A percentile compares a stretch with the other conserved stretches of the same genome.
Evolutionary conservation across 2,888 invertebrate genomes (phyloP).

Genomic region (Agonopterix subpropinquella): DNA sequence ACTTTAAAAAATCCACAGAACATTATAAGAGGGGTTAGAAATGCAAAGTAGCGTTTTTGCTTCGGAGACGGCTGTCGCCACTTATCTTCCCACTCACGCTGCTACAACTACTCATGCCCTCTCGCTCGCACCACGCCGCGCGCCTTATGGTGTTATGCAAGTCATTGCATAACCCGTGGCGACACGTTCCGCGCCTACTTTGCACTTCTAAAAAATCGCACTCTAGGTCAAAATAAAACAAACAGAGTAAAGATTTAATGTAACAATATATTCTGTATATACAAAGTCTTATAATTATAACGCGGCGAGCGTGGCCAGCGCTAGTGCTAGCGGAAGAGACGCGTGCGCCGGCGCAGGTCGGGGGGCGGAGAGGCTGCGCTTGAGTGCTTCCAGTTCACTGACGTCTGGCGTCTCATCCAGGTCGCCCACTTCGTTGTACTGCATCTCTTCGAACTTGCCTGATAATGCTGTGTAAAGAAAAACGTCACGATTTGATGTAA

Average conservation of each 20-base stretch:
- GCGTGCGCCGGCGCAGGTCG: conserved; percentile 4
- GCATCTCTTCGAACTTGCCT: conserved; percentile 67
- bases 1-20: too few relatives aligned
- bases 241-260: conserved; percentile 41
- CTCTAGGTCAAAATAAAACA: conserved; percentile 27
- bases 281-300: conserved; percentile 49
- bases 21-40: too few relatives aligned
- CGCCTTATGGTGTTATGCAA: too few relatives aligned
- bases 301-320: conserved; percentile 46
- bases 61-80: too few relatives aligned
- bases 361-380: conserved; percentile 43
- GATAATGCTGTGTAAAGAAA: conserved; percentile 50
- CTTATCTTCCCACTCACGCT: too few relatives aligned
- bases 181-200: too few relatives aligned
- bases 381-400: conserved; percentile 62
- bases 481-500: too few relatives aligned
- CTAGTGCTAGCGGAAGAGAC: conserved; percentile 20
- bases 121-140: too few relatives aligned
- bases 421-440: conserved; percentile 62
- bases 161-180: too few relatives aligned
- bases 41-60: too few relatives aligned
- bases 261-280: conserved; percentile 69
- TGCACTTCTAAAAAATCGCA: too few relatives aligned
- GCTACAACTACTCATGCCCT: too few relatives aligned
- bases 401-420: conserved; percentile 62